Conservation (phyloP, 2,888 invertebrate genomes). For the Harmothoe impar region DNA sequence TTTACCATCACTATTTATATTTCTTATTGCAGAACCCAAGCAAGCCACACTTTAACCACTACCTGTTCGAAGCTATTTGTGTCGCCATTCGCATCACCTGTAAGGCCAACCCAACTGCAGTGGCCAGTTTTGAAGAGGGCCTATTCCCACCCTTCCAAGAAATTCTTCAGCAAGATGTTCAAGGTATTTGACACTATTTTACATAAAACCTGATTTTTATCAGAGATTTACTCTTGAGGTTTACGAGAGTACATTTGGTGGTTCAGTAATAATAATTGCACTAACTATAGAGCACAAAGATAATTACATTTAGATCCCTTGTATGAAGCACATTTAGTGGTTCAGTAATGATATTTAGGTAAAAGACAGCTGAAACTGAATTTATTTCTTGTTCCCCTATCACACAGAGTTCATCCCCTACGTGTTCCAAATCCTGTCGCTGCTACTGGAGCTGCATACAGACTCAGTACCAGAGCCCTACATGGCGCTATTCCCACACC, state of each 20-base stretch:
- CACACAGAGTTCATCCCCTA: slow-evolving; percentile 98
- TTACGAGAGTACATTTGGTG: background rate
- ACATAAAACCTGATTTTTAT: background rate
- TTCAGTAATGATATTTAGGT: no score
- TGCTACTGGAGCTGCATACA: slow-evolving; percentile 89
- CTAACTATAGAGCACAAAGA: no score
- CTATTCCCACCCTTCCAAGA: slow-evolving; percentile 97
- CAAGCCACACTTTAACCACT: slow-evolving; percentile 99
- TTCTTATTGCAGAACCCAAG: slow-evolving; percentile 92
- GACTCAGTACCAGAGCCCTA: slow-evolving; percentile 89
- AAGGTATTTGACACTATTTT: slow-evolving; percentile 87
- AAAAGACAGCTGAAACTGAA: no score
- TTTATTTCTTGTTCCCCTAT: background rate
- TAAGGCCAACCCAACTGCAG: slow-evolving; percentile 90
- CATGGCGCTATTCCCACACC: slow-evolving; percentile 93
- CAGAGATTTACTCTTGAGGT: background rate
- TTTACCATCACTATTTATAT: no score
- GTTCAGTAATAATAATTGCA: background rate
- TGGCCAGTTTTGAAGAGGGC: slow-evolving; percentile 94
- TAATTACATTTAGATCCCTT: no score
- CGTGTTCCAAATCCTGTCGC: slow-evolving; percentile 97
- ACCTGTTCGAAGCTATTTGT: slow-evolving; percentile 96
- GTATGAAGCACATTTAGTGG: no score
- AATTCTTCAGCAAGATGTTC: slow-evolving; percentile 95
- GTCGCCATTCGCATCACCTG: slow-evolving; percentile 89